Evolutionary conservation across 2,888 invertebrate genomes (phyloP), one percentile per base, ranked within the genome.

Genomic region (Dromius quadrimaculatus): DNA sequence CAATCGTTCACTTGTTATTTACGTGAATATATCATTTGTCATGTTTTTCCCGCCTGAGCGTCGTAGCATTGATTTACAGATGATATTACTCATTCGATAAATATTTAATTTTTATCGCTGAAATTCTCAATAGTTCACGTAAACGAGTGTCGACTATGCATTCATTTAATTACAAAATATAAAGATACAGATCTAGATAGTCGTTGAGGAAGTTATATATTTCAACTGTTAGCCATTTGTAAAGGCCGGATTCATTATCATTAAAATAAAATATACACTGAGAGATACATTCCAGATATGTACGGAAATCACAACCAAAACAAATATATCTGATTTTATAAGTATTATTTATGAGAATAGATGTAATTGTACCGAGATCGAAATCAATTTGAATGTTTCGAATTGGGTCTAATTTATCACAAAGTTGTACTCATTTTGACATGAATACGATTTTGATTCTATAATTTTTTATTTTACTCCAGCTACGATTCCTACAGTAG

Each of bases 11-110:
- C 45, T 50, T 47, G 65, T 65, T 50, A 50, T 65, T 65, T 36
- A 66, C 54, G 66, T 66, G 54, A 66, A 54, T 66, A 66, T 66
- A 57, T 66, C 66, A 66, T 66, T 66, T 66, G 66, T 66, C 66
- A 66, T 66, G 65, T 43, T 63, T 63, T 63, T 41, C 45, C 43
- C n/a, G n/a, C n/a, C 41, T 43, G 23, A n/a, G 23, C 63, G 22
- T 15, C 41, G 63, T 45, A 6, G 23, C 28, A n/a, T 66, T 66
- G 66, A 66, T 66, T 66, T 66, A 66, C 57, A 54, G 54, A 57
- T 57, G 66, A 54, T 57, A 66, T 66, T 41, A 66, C 54, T 66
- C 36, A 38, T 22, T 22, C 36, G 34, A 36, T 59, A 34, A 59
- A 36, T 59, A 59, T 59, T 59, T 59, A 59, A 59, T 59, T 59